Conservation (phyloP, 2,113 vertebrate genomes). For the Nycticebus coucang region DNA sequence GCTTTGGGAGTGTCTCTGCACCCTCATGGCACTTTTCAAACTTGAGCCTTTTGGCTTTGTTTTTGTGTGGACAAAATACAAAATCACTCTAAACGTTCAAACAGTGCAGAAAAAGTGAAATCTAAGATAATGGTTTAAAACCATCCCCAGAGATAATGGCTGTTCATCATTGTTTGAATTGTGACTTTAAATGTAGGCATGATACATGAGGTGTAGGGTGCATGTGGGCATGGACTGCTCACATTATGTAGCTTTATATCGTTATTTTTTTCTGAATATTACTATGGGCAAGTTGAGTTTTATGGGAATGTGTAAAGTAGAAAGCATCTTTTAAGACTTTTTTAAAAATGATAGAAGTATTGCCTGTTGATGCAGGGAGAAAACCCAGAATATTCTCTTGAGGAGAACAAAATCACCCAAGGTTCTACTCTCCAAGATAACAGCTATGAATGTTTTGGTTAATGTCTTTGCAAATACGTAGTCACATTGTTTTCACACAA, state of each 20-base stretch:
- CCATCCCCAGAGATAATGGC: background rate
- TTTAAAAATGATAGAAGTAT: background rate
- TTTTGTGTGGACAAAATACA: background rate
- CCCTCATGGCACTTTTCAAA: background rate
- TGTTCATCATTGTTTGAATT: background rate
- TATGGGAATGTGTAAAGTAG: background rate
- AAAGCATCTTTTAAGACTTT: background rate
- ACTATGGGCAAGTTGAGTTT: background rate
- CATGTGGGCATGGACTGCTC: fast-evolving
- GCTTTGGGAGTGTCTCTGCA: background rate
- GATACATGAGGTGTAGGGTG: background rate
- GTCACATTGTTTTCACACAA: background rate
- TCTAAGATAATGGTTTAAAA: background rate
- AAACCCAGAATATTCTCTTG: background rate
- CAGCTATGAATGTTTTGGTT: background rate
- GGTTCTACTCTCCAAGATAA: background rate
- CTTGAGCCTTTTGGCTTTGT: background rate
- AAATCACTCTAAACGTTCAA: background rate
- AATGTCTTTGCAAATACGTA: background rate
- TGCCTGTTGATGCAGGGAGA: background rate
- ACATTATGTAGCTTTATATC: background rate
- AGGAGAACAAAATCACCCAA: background rate
- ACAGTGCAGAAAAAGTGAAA: background rate
- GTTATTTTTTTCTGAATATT: background rate
- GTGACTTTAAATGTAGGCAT: fast-evolving